These are phyloP conservation scores for Centruroides sculpturatus DNA, from an alignment of 1,140 invertebrate genomes.

Conservation along the genomic window DNA sequence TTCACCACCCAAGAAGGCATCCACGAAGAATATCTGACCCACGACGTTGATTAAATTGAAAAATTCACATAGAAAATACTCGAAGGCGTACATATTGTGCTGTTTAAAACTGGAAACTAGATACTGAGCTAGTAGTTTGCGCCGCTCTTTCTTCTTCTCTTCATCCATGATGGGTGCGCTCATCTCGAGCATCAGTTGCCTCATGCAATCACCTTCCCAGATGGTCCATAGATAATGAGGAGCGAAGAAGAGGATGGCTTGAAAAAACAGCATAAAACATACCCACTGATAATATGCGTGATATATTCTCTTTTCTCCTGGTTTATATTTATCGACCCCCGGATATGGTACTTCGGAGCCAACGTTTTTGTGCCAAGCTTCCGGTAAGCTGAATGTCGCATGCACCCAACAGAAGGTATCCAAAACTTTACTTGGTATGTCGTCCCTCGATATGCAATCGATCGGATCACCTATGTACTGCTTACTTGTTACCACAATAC, in stretches of 20 bases:
- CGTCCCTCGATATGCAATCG: constrained; percentile 82
- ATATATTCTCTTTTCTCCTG: constrained; percentile 34
- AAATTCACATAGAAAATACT: constrained; percentile 69
- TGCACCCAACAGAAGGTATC: constrained; percentile 91
- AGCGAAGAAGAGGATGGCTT: constrained; percentile 83
- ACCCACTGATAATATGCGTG: constrained; percentile 94
- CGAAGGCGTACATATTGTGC: constrained; percentile 63
- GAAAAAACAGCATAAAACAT: constrained; percentile 80
- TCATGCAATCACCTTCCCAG: constrained; percentile 27
- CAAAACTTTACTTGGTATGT: constrained; percentile 60
- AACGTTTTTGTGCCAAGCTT: constrained; percentile 48
- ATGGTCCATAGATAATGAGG: constrained; percentile 84
- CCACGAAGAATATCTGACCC: constrained; percentile 59
- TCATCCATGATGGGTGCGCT: constrained; percentile 52
- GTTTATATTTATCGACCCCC: constrained; percentile 18
- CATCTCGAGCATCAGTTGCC: constrained; percentile 20
- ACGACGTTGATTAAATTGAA: constrained; percentile 70
- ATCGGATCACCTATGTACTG: constrained; percentile 64
- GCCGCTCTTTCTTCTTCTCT: constrained; percentile 64
- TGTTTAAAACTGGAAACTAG: constrained; percentile 34
- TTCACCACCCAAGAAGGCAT: constrained; percentile 19
- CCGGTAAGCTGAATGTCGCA: constrained; percentile 81
- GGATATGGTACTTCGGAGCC: constrained; percentile 42
- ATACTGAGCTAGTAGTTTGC: constrained; percentile 57
- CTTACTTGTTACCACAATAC: constrained; percentile 62